These are phyloP conservation scores for Musca domestica DNA, from an alignment of 1,140 invertebrate genomes.

Conservation along the genomic window DNA sequence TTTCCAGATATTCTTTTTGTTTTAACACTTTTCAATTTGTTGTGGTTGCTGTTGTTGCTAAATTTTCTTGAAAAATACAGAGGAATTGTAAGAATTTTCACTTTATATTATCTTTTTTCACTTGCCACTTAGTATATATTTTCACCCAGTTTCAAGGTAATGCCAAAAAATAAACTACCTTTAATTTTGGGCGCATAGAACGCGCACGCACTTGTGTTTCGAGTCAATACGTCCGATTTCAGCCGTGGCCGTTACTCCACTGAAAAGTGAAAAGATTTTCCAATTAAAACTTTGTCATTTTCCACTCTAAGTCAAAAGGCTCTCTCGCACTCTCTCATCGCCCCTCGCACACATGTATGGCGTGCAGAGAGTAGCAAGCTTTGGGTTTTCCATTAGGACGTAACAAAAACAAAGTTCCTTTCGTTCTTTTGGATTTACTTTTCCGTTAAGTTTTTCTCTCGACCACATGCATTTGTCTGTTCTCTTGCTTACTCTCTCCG, in stretches of 20 bases:
- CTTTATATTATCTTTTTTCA: constrained; percentile 11
- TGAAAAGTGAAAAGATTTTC: constrained; percentile 30
- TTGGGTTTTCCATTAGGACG: neutral
- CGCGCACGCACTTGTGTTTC: constrained; percentile 5
- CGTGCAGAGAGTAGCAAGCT: neutral
- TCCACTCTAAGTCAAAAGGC: constrained; percentile 32
- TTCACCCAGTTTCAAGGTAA: constrained; percentile 24
- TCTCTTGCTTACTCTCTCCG: neutral
- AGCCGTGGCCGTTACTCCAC: constrained; percentile 48
- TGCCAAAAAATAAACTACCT: constrained; percentile 15
- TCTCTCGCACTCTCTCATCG: constrained; percentile 25
- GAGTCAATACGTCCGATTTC: constrained; percentile 40
- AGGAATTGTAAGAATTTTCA: constrained; percentile 6
- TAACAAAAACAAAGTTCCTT: constrained; percentile 4
- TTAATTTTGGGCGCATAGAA: constrained; percentile 8
- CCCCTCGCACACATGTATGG: neutral
- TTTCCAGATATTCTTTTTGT: too few relatives aligned
- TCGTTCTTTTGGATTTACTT: constrained; percentile 11
- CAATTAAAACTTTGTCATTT: constrained; percentile 26
- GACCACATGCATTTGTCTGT: neutral
- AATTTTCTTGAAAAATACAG: too few relatives aligned
- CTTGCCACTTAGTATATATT: constrained; percentile 21
- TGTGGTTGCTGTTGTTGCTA: too few relatives aligned
- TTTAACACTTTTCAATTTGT: too few relatives aligned
- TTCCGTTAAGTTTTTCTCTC: neutral